Percentiles rank a stretch among this genome's conserved stretches.
These are phyloP conservation scores for Drosophila melanogaster DNA, from an alignment of 1,140 invertebrate species.

Conservation along the genomic window Release_6_plus_ISO1_MT NT_037436.4:9660001-9660500, in stretches of 20 bases:
- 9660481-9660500: too few species aligned
- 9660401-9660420: too few species aligned
- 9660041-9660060: background rate
- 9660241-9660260: constrained; percentile 31
- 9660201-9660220: constrained; percentile 2
- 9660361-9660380: background rate
- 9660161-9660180: constrained; percentile 39
- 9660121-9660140: constrained; percentile 18
- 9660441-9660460: too few species aligned
- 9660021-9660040: constrained; percentile 7
- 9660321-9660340: background rate
- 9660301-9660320: background rate
- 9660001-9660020: constrained; percentile 11
- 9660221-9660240: constrained; percentile 49
- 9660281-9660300: constrained; percentile 12
- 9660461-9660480: too few species aligned
- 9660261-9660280: constrained; percentile 22
- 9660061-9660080: constrained; percentile 10
- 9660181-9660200: constrained; percentile 2
- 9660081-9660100: constrained; percentile 46
- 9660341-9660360: too few species aligned
- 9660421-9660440: too few species aligned
- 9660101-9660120: constrained; percentile 14
- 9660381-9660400: too few species aligned
- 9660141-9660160: constrained; percentile 60